Base-by-base conservation (phyloP, 2,888 invertebrate species). In the Callyntrura sp. region DNA sequence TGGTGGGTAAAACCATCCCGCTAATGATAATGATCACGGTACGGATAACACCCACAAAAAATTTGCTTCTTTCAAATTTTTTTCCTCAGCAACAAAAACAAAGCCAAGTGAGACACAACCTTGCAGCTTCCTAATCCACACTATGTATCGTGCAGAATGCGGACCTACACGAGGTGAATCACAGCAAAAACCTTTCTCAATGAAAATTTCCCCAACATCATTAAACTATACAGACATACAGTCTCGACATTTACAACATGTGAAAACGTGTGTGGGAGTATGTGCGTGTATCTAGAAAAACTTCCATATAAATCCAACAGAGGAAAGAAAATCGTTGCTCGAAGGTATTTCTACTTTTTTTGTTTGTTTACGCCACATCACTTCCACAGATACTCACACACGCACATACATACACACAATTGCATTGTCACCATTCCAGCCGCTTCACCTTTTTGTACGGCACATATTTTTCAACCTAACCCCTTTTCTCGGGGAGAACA, bases 171-270 rank as follows among this genome's bases (percentile, higher is more conserved):
- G n/a, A 70, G 35, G 17, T 2, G 70, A 0, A 70, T 43, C 12
- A 70, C 73, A 73, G 43, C 11, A 48, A 48, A 73, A 14, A 48
- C 20, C 4, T 20, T 73, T 73, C 28, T 17, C 48, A 17, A 6
- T 20, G 17, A 73, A 45, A 73, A 73, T 73, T 65, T n/a, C 45
- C 17, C n/a, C 17, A 35, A 25, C 17, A 35, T 35, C 35, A 35
- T 35, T 6, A 70, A n/a, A n/a, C 43, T 17, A 70, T 70, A 70
- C 35, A 65, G 43, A 76, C 73, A 1, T 5, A 25, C 55, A 43
- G n/a, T n/a, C 23, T 62, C 60, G 62, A 60, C 43, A 45, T n/a
- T n/a, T n/a, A n/a, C n/a, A 82, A 82, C 35, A 82, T 62, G 81
- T 60, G n/a, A n/a, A n/a, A n/a, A 60, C 62, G 62, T 57, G 51